Evolutionary conservation across 2,888 invertebrate genomes (phyloP).

Genomic region (Strigamia crassipes): DNA sequence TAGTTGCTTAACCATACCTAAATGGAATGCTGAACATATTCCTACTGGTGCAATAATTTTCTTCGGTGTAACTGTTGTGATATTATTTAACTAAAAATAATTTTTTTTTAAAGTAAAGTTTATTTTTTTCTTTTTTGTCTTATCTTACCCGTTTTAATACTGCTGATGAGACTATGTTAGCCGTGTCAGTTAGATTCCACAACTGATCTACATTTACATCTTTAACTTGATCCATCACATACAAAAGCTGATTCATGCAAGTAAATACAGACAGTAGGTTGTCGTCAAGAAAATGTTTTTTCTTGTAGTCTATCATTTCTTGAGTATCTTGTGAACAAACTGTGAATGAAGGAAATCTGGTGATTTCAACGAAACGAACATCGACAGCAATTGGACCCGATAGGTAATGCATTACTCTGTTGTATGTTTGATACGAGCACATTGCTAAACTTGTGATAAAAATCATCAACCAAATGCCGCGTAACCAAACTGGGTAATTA

Average conservation of each 20-base stretch:
- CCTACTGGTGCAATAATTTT: not conserved
- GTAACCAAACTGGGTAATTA: not conserved
- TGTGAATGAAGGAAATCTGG: constrained; percentile 21
- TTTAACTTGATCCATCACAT: not conserved
- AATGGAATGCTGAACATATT: not conserved
- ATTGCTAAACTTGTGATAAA: not conserved
- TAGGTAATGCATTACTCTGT: not conserved
- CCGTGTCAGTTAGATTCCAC: not conserved
- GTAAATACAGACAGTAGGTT: not conserved
- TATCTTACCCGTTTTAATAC: not conserved
- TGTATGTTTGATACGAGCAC: not conserved
- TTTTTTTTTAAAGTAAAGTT: not conserved
- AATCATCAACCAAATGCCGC: not conserved
- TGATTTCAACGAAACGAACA: not conserved
- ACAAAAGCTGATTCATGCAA: constrained; percentile 19
- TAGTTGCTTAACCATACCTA: not conserved
- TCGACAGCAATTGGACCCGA: constrained; percentile 31
- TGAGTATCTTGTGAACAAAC: constrained; percentile 5
- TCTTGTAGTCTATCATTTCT: not conserved
- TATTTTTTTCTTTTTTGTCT: too few species aligned
- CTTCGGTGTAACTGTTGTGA: not conserved
- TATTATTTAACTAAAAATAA: not conserved
- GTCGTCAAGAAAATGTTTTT: not conserved
- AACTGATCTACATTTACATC: not conserved
- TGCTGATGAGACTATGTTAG: not conserved